Base-by-base conservation (phyloP, 1,140 invertebrate genomes). In the Eupeodes corollae region DNA sequence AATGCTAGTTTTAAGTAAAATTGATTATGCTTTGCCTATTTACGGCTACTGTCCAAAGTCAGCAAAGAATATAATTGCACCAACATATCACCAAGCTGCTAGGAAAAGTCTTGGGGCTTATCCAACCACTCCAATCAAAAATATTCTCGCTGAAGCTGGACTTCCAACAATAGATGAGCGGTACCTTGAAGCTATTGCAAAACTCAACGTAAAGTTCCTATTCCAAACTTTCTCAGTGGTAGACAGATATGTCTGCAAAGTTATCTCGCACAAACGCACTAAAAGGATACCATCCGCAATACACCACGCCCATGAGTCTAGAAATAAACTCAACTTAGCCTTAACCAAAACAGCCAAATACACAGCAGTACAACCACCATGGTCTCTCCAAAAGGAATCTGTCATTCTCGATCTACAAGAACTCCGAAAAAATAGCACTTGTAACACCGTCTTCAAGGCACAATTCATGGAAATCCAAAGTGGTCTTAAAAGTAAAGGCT, bases 1-100 rank as follows among this genome's bases (percentile, higher is more conserved):
- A 41, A 26, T 38, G 5, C 32, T 39, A 38, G 41, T 47, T 5
- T 30, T 47, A n/a, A 13, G 8, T n/a, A 47, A 47, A 31, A 47
- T 47, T 40, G 38, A 47, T 14, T 47, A 47, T 38, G 46, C 10
- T 13, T 26, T 42, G 5, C 10, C 19, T n/a, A 30, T 19, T 30
- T 26, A 26, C 30, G 12, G 35, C 9, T 30, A 39, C 32, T 40
- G 21, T 9, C n/a, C 31, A 32, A 15, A 45, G 34, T 33, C 31
- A 32, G 6, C 21, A 33, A 31, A 30, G 34, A 45, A 45, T 33
- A 45, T 18, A 33, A 2, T 34, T 31, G 14, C 32, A 16, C n/a
- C 43, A 3, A 26, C 43, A 15, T 45, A 45, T 33, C 43, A 45
- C 6, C 15, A 13, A 13, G n/a, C 43, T 9, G 34, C 34, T 6